phyloP scores from a whole-genome alignment of 2,113 vertebrate genomes.

The Stercorarius parasiticus region DNA sequence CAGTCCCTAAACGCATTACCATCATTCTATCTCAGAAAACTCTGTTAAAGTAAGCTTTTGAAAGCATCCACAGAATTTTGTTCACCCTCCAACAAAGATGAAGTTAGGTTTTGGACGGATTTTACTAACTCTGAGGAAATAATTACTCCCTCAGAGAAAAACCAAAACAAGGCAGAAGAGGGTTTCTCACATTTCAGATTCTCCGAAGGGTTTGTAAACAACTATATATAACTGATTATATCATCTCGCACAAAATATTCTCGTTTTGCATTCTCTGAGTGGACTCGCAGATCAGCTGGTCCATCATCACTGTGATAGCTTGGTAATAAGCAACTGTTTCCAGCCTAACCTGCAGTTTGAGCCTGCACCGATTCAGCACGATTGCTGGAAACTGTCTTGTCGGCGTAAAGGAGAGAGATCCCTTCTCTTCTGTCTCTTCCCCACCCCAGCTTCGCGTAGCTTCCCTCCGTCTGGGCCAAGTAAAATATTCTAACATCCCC shows the following conservation, averaged over 20 bases:
- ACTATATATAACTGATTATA: background rate
- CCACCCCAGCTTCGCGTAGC: background rate
- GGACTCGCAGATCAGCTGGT: background rate
- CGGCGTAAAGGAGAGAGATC: background rate
- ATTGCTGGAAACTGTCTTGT: background rate
- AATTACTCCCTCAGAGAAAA: background rate
- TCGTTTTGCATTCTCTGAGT: background rate
- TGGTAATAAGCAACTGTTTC: background rate
- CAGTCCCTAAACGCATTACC: background rate
- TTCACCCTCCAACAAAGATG: background rate
- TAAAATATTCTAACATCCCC: background rate
- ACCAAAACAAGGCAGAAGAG: background rate
- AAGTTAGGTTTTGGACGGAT: background rate
- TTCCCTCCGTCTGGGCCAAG: background rate
- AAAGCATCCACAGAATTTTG: background rate
- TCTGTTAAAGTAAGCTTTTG: background rate
- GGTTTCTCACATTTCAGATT: background rate
- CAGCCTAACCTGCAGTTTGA: background rate
- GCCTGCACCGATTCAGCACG: background rate
- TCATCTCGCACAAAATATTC: background rate
- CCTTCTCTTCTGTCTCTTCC: background rate
- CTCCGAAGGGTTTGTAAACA: background rate
- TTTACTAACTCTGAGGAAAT: background rate
- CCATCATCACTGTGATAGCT: background rate
- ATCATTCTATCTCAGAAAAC: slow-evolving; percentile 5